phyloP scores from a whole-genome alignment of 2,113 vertebrate species.

The Oncorhynchus kisutch region DNA sequence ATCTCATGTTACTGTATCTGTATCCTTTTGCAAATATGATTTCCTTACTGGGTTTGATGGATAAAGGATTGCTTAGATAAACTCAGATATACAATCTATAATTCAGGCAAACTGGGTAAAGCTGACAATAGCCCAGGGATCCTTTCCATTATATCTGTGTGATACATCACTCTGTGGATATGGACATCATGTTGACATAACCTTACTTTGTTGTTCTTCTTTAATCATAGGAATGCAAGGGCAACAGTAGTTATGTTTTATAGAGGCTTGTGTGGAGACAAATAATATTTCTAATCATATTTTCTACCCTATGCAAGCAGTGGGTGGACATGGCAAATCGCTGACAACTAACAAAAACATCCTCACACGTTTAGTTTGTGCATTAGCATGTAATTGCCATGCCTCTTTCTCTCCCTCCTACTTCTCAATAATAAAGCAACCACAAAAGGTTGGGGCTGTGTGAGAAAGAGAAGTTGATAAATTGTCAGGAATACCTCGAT shows the following conservation, averaged over 20 bases:
- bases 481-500: slow-evolving; percentile 41
- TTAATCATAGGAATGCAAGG: background rate
- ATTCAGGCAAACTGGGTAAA: slow-evolving; percentile 7
- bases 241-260: background rate
- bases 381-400: slow-evolving; percentile 36
- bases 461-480: slow-evolving; percentile 34
- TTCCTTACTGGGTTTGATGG: slow-evolving; percentile 3
- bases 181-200: background rate
- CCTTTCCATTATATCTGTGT: background rate
- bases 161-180: background rate
- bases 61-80: slow-evolving; percentile 22
- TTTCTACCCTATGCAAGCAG: background rate
- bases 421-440: background rate
- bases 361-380: slow-evolving; percentile 33
- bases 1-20: background rate
- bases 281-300: no score
- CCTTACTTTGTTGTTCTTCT: background rate
- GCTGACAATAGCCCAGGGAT: slow-evolving; percentile 9
- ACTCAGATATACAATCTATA: slow-evolving; percentile 9
- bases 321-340: slow-evolving; percentile 26
- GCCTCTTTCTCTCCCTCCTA: background rate
- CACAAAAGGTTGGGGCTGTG: slow-evolving; percentile 3
- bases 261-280: background rate
- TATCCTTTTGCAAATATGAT: background rate
- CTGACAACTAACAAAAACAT: slow-evolving; percentile 38